Evolutionary conservation across 53 echinoderm and acorn worm genomes (phyloP), one percentile per base, ranked within the genome.

Genomic region (Apostichopus leukothele): DNA sequence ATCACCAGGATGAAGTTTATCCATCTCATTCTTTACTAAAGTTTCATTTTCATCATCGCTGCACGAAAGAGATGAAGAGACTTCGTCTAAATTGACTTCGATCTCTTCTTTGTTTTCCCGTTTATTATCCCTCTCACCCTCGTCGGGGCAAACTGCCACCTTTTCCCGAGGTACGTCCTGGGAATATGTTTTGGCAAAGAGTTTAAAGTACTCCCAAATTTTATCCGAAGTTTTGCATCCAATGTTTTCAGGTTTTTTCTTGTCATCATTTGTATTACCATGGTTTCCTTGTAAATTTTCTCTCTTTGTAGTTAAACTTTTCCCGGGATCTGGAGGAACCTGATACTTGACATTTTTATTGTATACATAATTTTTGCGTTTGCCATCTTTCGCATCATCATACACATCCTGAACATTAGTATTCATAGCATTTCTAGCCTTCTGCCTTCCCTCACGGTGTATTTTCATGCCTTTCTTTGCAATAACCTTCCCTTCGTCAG

Each of bases 181-280:
- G 13, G 81, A 59, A 13, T 54, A 18, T 81, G 19, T 59, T 22
- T 23, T 51, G 21, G 59, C 57, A 81, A 55, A 53, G 20, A 55
- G 57, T 59, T 81, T 81, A 54, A 81, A 81, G 23, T 81, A 81
- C 19, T 81, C 81, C 81, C 81, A 81, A 55, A 81, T 81, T 55
- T 81, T 81, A 81, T 81, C 81, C 20, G 81, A 53, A 12, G 20
- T 71, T 71, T 19, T 71, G 18, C 18, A 71, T 16, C 20, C 18
- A 57, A 57, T 57, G 57, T 57, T 57, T 57, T 57, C 57, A 57
- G 7, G 39, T 39, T 39, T 39, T 39, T 39, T 39, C 3, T 3
- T 39, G 39, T 39, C 39, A 39, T 39, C 39, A 39, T 39, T 39
- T 39, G 39, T 57, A 9, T 10, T 10, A 57, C 10, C 57, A 1